A percentile compares a stretch with the other conserved stretches of the same genome.
Conservation (phyloP, 2,888 invertebrate species). For the Hesperia comma region DNA sequence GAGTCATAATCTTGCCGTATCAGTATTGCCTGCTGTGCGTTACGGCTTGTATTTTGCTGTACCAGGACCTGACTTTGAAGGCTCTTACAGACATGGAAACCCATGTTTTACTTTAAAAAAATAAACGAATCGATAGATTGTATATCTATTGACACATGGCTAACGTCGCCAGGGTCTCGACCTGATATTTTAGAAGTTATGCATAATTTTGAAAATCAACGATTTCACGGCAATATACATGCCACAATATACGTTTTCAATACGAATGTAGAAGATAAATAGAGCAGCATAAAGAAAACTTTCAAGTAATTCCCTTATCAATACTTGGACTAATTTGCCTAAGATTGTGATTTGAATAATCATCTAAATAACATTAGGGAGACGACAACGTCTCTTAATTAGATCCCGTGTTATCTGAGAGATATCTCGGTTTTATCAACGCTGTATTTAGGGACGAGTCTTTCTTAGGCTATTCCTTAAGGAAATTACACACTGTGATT, state of each 20-base stretch:
- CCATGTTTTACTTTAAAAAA: no score
- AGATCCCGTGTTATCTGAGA: not conserved
- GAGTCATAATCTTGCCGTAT: no score
- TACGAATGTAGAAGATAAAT: not conserved
- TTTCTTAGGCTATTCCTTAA: not conserved
- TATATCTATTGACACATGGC: no score
- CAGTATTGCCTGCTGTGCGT: no score
- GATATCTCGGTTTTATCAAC: constrained; percentile 8
- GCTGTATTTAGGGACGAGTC: not conserved
- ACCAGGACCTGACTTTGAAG: no score
- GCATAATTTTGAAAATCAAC: no score
- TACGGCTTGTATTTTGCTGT: no score
- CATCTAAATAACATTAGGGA: constrained; percentile 12
- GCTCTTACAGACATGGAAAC: no score
- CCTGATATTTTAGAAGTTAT: no score
- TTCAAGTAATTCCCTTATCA: constrained; percentile 14
- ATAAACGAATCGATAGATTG: no score
- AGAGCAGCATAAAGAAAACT: not conserved
- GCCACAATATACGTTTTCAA: not conserved
- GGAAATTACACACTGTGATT: not conserved
- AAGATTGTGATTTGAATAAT: constrained; percentile 18
- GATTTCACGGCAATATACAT: no score
- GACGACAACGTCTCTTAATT: constrained; percentile 13
- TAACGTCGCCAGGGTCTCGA: no score
- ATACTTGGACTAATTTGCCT: constrained; percentile 9